phyloP scores from a whole-genome alignment of 2,113 vertebrate species.

The Lampris incognitus region DNA sequence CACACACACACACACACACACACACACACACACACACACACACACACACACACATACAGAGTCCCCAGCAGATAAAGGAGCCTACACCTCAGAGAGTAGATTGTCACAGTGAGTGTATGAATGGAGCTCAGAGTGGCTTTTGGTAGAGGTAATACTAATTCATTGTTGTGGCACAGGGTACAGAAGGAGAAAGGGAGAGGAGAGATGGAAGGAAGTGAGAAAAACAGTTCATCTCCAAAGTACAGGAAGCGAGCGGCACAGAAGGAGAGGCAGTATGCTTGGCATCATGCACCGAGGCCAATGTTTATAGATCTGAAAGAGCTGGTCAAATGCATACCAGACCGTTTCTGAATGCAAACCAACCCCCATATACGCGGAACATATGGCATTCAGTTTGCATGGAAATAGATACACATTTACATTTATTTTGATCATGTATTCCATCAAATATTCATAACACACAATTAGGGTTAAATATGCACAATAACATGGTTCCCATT shows the following conservation, averaged over 20 bases:
- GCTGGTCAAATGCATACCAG: slow-evolving; percentile 44
- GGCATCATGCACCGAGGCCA: background rate
- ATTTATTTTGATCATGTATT: slow-evolving; percentile 73
- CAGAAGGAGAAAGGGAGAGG: background rate
- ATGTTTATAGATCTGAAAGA: slow-evolving; percentile 42
- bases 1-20: slow-evolving; percentile 28
- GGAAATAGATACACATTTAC: slow-evolving; percentile 61
- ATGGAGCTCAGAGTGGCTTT: slow-evolving; percentile 67
- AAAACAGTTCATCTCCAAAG: background rate
- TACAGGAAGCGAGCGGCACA: background rate
- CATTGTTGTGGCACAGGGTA: slow-evolving; percentile 32
- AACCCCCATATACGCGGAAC: slow-evolving; percentile 17
- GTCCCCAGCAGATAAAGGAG: slow-evolving; percentile 72
- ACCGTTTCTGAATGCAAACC: slow-evolving; percentile 24
- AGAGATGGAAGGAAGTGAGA: slow-evolving; percentile 5
- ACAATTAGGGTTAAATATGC: slow-evolving; percentile 71
- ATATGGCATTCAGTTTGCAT: slow-evolving; percentile 35
- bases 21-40: slow-evolving; percentile 34
- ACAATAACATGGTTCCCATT: slow-evolving; percentile 35
- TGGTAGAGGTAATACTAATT: slow-evolving; percentile 57
- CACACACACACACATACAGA: slow-evolving; percentile 45
- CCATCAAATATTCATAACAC: slow-evolving; percentile 75
- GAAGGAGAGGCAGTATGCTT: background rate
- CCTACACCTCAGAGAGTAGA: slow-evolving; percentile 64
- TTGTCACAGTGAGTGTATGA: slow-evolving; percentile 66